Evolutionary conservation across 2,888 invertebrate species (phyloP).

Genomic region (Acanthopleura granulata): DNA sequence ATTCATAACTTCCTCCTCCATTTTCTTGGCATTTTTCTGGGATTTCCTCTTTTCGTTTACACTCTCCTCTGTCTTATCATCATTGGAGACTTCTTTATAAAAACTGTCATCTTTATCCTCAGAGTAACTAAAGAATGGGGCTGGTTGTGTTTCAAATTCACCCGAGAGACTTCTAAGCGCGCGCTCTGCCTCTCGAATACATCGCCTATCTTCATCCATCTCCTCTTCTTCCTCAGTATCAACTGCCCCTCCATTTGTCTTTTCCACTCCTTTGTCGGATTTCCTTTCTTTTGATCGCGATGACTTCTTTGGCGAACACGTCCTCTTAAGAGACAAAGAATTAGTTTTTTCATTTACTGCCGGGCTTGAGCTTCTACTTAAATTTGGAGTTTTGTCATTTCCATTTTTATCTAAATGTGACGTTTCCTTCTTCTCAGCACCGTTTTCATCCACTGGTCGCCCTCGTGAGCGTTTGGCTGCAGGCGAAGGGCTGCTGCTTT

Average conservation of each 20-base stretch:
- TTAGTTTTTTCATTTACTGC: not conserved
- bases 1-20: not conserved
- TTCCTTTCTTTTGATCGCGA: not conserved
- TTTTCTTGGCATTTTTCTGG: not conserved
- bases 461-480: constrained; percentile 15
- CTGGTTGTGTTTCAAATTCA: constrained; percentile 77
- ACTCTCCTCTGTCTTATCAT: not conserved
- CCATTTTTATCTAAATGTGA: not conserved
- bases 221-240: constrained; percentile 68
- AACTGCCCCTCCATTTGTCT: not conserved
- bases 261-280: not conserved
- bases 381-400: constrained; percentile 13
- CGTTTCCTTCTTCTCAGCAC: not conserved
- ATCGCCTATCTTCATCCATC: constrained; percentile 77
- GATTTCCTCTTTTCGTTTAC: not conserved
- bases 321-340: constrained; percentile 9
- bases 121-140: constrained; percentile 23
- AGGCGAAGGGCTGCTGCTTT: constrained; percentile 12
- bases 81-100: constrained; percentile 16
- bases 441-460: not conserved
- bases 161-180: constrained; percentile 89
- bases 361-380: constrained; percentile 13
- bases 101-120: constrained; percentile 9
- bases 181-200: constrained; percentile 89
- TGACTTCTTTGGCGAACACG: constrained; percentile 18